phyloP scores from a whole-genome alignment of 2,797 vertebrate genomes.

The Myiotriccus ornatus region DNA sequence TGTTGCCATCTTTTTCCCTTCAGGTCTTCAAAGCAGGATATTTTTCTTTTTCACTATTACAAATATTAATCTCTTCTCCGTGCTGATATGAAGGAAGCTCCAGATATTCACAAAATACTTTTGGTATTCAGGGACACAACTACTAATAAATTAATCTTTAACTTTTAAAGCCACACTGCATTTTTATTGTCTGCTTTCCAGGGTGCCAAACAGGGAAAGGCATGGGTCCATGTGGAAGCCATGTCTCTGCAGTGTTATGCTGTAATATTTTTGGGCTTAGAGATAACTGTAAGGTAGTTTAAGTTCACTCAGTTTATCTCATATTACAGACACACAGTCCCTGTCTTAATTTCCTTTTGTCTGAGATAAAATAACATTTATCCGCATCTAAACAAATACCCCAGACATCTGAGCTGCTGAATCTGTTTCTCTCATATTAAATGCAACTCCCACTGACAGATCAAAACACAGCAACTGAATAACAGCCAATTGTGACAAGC shows the following conservation, averaged over 20 bases:
- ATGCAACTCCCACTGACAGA: neutral
- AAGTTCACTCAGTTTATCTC: neutral
- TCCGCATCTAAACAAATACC: slow-evolving; percentile 14
- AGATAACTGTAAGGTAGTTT: neutral
- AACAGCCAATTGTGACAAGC: neutral
- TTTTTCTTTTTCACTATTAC: neutral
- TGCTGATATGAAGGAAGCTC: neutral
- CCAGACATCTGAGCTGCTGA: slow-evolving; percentile 14
- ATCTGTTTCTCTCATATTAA: neutral
- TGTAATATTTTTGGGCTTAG: neutral
- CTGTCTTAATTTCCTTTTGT: slow-evolving; percentile 5
- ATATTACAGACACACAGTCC: neutral
- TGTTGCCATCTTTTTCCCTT: neutral
- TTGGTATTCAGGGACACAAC: neutral
- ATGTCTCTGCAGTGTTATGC: neutral
- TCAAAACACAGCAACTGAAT: neutral
- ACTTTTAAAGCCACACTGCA: neutral
- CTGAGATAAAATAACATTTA: slow-evolving; percentile 2
- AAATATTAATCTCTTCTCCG: neutral
- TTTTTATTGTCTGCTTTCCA: neutral
- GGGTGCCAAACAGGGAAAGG: neutral
- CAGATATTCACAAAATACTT: neutral
- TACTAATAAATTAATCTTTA: slow-evolving; percentile 15
- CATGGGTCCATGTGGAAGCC: neutral
- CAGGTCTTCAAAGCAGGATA: neutral